Percentiles rank a stretch among this genome's conserved stretches.
Conservation (phyloP, 2,888 invertebrate species). For the Litoditis marina region DNA sequence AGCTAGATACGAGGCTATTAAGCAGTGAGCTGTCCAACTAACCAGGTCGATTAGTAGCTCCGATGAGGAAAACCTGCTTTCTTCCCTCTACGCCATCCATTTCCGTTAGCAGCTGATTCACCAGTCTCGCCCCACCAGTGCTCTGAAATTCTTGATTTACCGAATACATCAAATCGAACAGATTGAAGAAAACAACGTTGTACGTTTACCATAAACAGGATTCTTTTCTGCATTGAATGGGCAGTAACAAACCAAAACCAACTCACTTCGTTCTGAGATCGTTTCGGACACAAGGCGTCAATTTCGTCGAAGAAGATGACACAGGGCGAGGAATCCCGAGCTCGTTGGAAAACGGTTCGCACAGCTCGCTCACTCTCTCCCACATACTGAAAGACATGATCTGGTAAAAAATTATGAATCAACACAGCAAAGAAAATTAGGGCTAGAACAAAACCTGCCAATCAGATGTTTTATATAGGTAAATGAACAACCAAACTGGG, state of each 20-base stretch:
- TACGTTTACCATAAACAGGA: not conserved
- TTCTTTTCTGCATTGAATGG: not conserved
- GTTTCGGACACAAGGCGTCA: constrained; percentile 87
- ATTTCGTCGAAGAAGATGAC: constrained; percentile 98
- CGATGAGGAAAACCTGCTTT: constrained; percentile 87
- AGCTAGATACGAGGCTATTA: not conserved
- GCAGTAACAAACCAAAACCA: too few relatives aligned
- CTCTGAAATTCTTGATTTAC: constrained; percentile 49
- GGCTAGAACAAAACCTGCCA: too few relatives aligned
- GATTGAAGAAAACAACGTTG: not conserved
- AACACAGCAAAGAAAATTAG: too few relatives aligned
- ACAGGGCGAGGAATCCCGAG: constrained; percentile 89
- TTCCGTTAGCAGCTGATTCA: constrained; percentile 93
- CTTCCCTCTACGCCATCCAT: constrained; percentile 94
- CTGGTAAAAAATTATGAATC: not conserved
- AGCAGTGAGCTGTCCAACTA: too few relatives aligned
- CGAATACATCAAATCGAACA: not conserved
- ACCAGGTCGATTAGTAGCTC: constrained; percentile 85
- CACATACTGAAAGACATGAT: constrained; percentile 72
- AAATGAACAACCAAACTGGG: too few relatives aligned
- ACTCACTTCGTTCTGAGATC: constrained; percentile 71
- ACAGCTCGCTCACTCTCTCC: constrained; percentile 97
- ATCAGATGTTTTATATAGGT: too few relatives aligned
- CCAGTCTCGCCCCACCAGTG: constrained; percentile 72
- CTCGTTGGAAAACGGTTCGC: constrained; percentile 88